Percentiles rank a stretch among this genome's conserved stretches.
phyloP scores from a whole-genome alignment of 1,140 invertebrate species.

The Temnothorax longispinosus region DNA sequence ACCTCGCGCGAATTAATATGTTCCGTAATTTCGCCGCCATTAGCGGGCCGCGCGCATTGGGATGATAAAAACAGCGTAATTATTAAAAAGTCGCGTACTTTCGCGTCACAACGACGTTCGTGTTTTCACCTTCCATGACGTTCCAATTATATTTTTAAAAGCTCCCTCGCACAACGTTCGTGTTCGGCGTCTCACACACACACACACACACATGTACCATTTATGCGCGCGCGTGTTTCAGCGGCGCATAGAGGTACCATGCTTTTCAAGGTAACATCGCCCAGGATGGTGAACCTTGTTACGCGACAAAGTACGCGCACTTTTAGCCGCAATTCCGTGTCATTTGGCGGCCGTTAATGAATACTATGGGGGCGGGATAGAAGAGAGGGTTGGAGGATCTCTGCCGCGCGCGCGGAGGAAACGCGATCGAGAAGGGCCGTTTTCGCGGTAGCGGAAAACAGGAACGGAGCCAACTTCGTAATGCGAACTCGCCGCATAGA shows the following conservation, averaged over 20 bases:
- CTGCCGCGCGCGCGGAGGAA: background rate
- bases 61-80: slow-evolving; percentile 56
- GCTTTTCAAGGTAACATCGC: slow-evolving; percentile 23
- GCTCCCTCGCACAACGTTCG: slow-evolving; percentile 16
- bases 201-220: background rate
- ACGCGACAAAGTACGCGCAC: slow-evolving; percentile 58
- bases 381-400: background rate
- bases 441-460: slow-evolving; percentile 16
- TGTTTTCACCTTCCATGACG: slow-evolving; percentile 57
- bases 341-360: slow-evolving; percentile 75
- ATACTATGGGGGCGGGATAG: slow-evolving; percentile 22
- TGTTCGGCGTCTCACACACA: background rate
- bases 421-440: slow-evolving; percentile 36
- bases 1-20: slow-evolving; percentile 32
- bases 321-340: slow-evolving; percentile 75
- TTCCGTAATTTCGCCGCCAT: slow-evolving; percentile 37
- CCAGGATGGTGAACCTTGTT: slow-evolving; percentile 21
- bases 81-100: slow-evolving; percentile 45
- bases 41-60: slow-evolving; percentile 9
- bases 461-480: slow-evolving; percentile 34
- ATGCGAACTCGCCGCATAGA: slow-evolving; percentile 14
- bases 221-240: no score
- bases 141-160: slow-evolving; percentile 61
- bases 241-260: slow-evolving; percentile 3
- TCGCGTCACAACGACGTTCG: slow-evolving; percentile 29